Conservation (phyloP, 2,113 vertebrate species). For the Dendrocopos noguchii region DNA sequence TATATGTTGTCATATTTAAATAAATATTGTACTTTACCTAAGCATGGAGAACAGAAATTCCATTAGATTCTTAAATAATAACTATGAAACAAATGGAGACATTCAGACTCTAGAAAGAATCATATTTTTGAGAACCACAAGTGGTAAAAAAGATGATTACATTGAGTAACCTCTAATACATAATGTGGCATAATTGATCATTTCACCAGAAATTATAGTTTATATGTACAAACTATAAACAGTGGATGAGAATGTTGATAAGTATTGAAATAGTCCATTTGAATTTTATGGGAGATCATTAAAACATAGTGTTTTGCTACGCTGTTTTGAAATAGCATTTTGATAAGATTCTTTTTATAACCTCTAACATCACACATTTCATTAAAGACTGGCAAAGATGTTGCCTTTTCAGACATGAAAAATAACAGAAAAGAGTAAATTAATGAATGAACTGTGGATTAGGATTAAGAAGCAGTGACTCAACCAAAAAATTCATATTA, state of each 20-base stretch:
- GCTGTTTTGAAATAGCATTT: neutral
- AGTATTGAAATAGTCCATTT: neutral
- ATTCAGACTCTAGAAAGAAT: neutral
- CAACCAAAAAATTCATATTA: neutral
- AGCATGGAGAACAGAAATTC: neutral
- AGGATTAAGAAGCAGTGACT: neutral
- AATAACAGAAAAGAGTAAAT: neutral
- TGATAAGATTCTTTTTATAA: neutral
- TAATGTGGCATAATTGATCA: neutral
- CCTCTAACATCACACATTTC: neutral
- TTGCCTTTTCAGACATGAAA: neutral
- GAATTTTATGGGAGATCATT: slow-evolving; percentile 6
- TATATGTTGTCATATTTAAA: neutral
- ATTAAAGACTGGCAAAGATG: neutral
- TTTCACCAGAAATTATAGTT: neutral
- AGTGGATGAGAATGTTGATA: neutral
- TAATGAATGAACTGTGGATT: neutral
- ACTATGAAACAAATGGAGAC: slow-evolving; percentile 34
- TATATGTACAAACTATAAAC: neutral
- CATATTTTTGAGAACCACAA: neutral
- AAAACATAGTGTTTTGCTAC: neutral
- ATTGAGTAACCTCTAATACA: neutral
- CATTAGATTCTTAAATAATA: slow-evolving; percentile 24
- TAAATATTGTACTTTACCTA: slow-evolving; percentile 36
- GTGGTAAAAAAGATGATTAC: neutral